Conservation (phyloP, 2,113 vertebrate species). For the Galeopterus variegatus region DNA sequence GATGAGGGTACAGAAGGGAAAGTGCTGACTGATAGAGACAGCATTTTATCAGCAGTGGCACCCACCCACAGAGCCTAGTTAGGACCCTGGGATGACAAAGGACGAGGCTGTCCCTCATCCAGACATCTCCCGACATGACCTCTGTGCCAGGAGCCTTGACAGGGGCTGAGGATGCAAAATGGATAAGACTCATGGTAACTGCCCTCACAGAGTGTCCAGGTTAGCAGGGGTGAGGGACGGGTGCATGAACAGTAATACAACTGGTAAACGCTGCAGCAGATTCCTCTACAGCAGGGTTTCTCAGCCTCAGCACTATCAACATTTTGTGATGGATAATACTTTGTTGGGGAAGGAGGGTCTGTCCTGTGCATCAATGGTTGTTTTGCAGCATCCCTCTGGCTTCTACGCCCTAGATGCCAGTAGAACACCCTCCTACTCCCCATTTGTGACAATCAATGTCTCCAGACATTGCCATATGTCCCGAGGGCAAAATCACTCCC, state of each 20-base stretch:
- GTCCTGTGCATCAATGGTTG: neutral
- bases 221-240: neutral
- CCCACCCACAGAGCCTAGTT: neutral
- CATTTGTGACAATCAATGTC: too few relatives aligned
- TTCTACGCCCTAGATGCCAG: too few relatives aligned
- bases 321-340: too few relatives aligned
- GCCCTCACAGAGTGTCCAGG: neutral
- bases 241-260: neutral
- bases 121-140: neutral
- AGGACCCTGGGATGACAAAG: neutral
- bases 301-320: neutral
- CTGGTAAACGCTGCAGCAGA: accelerated
- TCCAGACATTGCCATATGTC: neutral
- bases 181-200: neutral
- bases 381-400: too few relatives aligned
- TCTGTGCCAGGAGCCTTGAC: neutral
- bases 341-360: accelerated
- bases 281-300: neutral
- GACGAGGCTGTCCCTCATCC: neutral
- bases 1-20: neutral
- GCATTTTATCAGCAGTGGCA: accelerated
- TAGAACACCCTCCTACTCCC: too few relatives aligned
- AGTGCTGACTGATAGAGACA: accelerated
- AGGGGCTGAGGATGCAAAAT: neutral
- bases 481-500: neutral